Conservation (phyloP, 1,140 invertebrate genomes). For the Apolygus lucorum region DNA sequence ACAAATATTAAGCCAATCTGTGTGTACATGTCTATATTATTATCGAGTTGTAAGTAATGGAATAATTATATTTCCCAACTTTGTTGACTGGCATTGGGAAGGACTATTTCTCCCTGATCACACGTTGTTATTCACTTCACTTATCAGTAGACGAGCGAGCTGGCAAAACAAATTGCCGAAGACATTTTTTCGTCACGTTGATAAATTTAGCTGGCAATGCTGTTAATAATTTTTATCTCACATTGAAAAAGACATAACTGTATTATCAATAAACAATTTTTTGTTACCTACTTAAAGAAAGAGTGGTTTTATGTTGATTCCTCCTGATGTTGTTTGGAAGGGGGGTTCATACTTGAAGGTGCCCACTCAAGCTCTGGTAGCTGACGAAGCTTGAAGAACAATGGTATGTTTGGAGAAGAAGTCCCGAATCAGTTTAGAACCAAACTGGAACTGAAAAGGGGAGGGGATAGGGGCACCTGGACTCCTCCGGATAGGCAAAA, state of each 20-base stretch:
- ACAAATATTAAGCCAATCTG: background rate
- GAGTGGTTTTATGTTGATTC: no score
- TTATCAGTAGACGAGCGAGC: background rate
- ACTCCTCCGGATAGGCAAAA: no score
- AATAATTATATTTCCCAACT: background rate
- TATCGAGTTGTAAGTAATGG: background rate
- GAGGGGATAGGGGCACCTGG: no score
- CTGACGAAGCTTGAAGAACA: no score
- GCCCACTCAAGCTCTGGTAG: no score
- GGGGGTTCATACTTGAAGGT: no score
- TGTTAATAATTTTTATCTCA: constrained; percentile 28
- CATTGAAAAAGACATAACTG: constrained; percentile 28
- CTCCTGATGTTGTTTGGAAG: no score
- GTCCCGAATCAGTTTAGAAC: no score
- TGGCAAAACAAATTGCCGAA: background rate
- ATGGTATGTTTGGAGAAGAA: no score
- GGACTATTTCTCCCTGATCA: background rate
- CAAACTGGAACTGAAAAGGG: no score
- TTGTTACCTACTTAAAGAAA: constrained; percentile 21
- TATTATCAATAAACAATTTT: constrained; percentile 28
- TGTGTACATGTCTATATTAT: constrained; percentile 18
- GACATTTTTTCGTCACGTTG: background rate
- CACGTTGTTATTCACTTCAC: background rate
- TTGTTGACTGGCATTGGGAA: background rate
- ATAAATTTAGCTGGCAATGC: constrained; percentile 25